Evolutionary conservation across 1,140 invertebrate genomes (phyloP), one percentile per base, ranked within the genome.

Genomic region (Zophobas morio): DNA sequence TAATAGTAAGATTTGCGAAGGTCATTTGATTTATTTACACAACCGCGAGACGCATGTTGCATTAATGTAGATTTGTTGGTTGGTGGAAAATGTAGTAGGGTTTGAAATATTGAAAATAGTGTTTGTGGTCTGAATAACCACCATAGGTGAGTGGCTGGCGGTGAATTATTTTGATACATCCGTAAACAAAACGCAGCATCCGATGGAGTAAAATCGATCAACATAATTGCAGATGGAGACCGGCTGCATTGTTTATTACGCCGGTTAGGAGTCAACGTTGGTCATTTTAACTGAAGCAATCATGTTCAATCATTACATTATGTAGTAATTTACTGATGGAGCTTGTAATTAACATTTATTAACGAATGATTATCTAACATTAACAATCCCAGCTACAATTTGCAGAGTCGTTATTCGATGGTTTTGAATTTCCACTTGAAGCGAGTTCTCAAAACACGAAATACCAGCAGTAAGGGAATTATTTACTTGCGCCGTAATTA

Each of bases 231-330:
- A 75, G 73, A 36, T 60, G 57, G 57, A 75, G 56, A 75, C 46
- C 36, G 74, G 73, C 51, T 66, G 74, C 49, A 75, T 75, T 51
- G 74, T 66, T 75, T 46, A 75, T 75, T 75, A 75, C 37, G 57
- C 53, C n/a, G 57, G 74, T 75, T 66, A 63, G 35, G 46, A 63
- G 46, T 63, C 74, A 36, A 60, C 46, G 57, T 63, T 63, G 40
- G 36, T 35, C 57, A 75, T 63, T 75, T 75, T 66, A 75, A 75
- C 74, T 75, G 74, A 63, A 73, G 74, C 74, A 75, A 63, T 75
- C 74, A 66, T 75, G 57, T 51, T 47, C 40, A 51, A 75, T 75
- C 74, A 75, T 66, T 75, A 36, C 57, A 75, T 75, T 74, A 75
- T 40, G 56, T 46, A 66, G 49, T 73, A 73, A 54, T 73, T 73